These are phyloP conservation scores for Chrysotoxum bicinctum DNA, from an alignment of 2,888 invertebrate genomes.

Conservation along the genomic window DNA sequence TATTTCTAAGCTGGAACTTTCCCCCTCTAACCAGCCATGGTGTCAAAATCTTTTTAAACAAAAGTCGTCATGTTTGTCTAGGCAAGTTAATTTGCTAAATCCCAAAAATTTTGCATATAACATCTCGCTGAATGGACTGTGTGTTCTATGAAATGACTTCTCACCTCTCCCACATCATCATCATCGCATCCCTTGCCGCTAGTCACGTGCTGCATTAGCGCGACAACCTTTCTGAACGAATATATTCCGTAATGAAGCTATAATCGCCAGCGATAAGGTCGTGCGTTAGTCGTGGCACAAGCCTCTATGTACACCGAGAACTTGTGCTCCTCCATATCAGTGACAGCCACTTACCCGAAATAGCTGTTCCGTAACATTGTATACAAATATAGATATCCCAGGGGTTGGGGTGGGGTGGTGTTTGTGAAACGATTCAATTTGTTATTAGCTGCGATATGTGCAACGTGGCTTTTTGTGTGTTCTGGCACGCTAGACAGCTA, in stretches of 20 bases:
- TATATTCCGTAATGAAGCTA: constrained; percentile 67
- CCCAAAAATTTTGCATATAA: neutral
- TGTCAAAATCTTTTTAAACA: constrained; percentile 47
- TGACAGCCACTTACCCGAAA: constrained; percentile 68
- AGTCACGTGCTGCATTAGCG: constrained; percentile 66
- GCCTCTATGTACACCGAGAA: constrained; percentile 60
- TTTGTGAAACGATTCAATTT: constrained; percentile 68
- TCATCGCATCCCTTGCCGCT: constrained; percentile 7
- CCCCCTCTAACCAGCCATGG: constrained; percentile 7
- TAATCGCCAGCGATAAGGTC: constrained; percentile 67
- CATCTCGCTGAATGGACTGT: constrained; percentile 19
- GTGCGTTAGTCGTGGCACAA: constrained; percentile 66
- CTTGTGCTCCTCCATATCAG: constrained; percentile 68
- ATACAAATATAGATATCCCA: neutral
- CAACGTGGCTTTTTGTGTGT: constrained; percentile 59
- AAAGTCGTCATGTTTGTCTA: constrained; percentile 56
- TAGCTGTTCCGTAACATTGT: constrained; percentile 21
- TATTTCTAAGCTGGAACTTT: neutral
- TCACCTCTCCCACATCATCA: constrained; percentile 44
- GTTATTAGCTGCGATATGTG: constrained; percentile 68
- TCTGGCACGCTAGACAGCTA: constrained; percentile 57
- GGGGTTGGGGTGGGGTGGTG: constrained; percentile 47
- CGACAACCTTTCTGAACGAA: constrained; percentile 54
- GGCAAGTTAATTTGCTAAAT: constrained; percentile 63
- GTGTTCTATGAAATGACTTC: constrained; percentile 1